Evolutionary conservation across 2,113 vertebrate genomes (phyloP).

Genomic region (Phylloscopus trochiloides): DNA sequence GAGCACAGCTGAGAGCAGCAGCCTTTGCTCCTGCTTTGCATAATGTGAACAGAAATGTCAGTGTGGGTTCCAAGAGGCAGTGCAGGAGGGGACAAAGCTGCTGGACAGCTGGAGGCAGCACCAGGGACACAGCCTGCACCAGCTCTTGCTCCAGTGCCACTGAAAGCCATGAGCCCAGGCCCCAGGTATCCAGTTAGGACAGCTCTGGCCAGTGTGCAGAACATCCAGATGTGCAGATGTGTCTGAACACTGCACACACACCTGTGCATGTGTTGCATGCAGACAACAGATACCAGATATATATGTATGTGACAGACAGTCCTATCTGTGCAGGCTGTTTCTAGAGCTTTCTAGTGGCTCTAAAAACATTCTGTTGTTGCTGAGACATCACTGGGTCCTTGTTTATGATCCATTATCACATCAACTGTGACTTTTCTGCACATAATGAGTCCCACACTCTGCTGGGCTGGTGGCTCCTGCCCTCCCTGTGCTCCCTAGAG

Average conservation of each 20-base stretch:
- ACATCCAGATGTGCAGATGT: not conserved
- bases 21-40: not conserved
- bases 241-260: not conserved
- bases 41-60: not conserved
- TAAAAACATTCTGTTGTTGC: not conserved
- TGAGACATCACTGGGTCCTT: not conserved
- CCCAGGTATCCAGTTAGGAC: not conserved
- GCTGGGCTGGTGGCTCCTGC: not conserved
- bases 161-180: not conserved
- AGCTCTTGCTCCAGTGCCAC: not conserved
- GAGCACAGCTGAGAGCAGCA: not conserved
- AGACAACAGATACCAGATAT: not conserved
- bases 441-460: not conserved
- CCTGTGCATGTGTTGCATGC: rapidly evolving
- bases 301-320: not conserved
- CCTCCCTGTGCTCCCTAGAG: not conserved
- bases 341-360: not conserved
- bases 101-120: not conserved
- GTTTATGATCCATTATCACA: rapidly evolving
- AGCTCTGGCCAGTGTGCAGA: not conserved
- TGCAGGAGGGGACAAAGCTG: not conserved
- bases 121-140: rapidly evolving
- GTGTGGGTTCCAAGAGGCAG: not conserved
- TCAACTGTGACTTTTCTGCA: not conserved
- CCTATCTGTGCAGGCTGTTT: not conserved